phyloP scores from a whole-genome alignment of 2,888 invertebrate genomes.

The Ormia ochracea region DNA sequence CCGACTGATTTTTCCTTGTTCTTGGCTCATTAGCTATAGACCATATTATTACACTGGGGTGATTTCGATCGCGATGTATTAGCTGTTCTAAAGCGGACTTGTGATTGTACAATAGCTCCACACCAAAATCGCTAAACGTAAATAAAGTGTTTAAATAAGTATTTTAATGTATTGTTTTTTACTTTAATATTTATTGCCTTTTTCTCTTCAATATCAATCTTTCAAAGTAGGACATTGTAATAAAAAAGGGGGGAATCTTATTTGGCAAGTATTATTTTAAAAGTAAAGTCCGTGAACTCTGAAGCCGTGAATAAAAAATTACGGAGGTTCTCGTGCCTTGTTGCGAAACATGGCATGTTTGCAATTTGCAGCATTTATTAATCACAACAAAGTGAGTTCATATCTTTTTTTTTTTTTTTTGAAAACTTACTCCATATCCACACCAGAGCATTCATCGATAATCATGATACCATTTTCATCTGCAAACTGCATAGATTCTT shows the following conservation, averaged over 20 bases:
- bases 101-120: conserved; percentile 85
- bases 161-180: neutral
- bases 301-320: too few species aligned
- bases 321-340: too few species aligned
- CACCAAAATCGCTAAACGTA: conserved; percentile 80
- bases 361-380: too few species aligned
- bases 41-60: conserved; percentile 97
- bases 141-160: neutral
- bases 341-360: too few species aligned
- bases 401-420: too few species aligned
- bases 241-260: too few species aligned
- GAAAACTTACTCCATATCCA: conserved; percentile 87
- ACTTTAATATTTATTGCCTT: neutral
- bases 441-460: conserved; percentile 96
- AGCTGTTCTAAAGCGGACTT: conserved; percentile 90
- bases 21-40: conserved; percentile 96
- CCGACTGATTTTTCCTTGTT: conserved; percentile 82
- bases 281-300: too few species aligned
- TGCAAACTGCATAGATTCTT: conserved; percentile 95
- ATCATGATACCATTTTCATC: conserved; percentile 95
- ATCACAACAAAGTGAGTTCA: neutral
- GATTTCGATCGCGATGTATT: conserved; percentile 93
- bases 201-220: neutral
- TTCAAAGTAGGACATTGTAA: too few species aligned
- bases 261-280: too few species aligned